phyloP scores from a whole-genome alignment of 2,888 invertebrate species.

The Encarsia formosa region DNA sequence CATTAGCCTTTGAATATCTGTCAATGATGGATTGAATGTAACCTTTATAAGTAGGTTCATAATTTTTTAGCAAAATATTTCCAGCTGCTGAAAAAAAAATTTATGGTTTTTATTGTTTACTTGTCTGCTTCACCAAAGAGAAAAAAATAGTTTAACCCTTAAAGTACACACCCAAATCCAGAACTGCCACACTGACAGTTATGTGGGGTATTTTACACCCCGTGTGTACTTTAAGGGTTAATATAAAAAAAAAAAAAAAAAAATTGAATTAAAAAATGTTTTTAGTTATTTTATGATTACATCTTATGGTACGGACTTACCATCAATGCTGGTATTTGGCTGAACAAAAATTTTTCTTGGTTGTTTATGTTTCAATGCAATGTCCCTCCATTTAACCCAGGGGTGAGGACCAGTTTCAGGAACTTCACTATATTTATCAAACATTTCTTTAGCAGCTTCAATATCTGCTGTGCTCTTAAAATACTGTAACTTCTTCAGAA shows the following conservation, averaged over 20 bases:
- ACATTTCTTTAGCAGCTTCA: conserved; percentile 69
- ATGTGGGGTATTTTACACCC: too few relatives aligned
- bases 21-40: conserved; percentile 83
- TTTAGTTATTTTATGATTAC: background rate
- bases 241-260: background rate
- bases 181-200: too few relatives aligned
- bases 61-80: conserved; percentile 64
- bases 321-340: conserved; percentile 70
- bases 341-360: conserved; percentile 90
- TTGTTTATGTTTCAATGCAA: conserved; percentile 83
- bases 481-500: conserved; percentile 83
- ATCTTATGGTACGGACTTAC: too few relatives aligned
- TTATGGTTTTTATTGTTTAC: too few relatives aligned
- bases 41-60: conserved; percentile 73
- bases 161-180: too few relatives aligned
- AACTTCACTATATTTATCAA: conserved; percentile 76
- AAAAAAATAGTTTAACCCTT: too few relatives aligned
- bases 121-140: too few relatives aligned
- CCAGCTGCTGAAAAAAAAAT: conserved; percentile 47
- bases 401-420: conserved; percentile 62
- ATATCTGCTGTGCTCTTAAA: conserved; percentile 87
- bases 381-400: conserved; percentile 81
- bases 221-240: too few relatives aligned
- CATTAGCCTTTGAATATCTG: conserved; percentile 63
- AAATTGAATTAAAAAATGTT: background rate